These are phyloP conservation scores for Spialia ferax DNA, from an alignment of 2,888 invertebrate species.

Conservation along the genomic window DNA sequence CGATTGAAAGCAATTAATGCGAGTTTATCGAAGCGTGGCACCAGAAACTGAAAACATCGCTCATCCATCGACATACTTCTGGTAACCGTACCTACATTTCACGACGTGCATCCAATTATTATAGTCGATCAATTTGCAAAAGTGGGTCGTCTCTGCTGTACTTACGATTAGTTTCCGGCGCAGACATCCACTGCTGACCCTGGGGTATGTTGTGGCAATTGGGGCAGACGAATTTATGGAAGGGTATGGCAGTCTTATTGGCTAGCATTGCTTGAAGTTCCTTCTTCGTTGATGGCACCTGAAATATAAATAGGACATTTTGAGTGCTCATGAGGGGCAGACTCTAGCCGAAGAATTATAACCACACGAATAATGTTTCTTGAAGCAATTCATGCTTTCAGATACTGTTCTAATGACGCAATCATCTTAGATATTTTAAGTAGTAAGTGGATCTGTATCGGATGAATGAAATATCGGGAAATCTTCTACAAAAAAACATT, in stretches of 20 bases:
- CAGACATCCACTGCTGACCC: constrained; percentile 93
- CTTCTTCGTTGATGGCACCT: constrained; percentile 91
- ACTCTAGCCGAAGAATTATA: neutral
- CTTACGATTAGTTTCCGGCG: constrained; percentile 89
- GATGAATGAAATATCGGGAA: no score
- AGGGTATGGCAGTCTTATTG: constrained; percentile 94
- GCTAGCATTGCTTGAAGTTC: constrained; percentile 91
- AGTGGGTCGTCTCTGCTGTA: constrained; percentile 51
- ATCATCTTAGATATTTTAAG: neutral
- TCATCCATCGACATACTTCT: constrained; percentile 6
- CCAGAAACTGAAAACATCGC: constrained; percentile 7
- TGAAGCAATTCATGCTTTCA: neutral
- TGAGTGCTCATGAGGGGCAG: neutral
- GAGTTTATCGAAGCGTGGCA: constrained; percentile 4
- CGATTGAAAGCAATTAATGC: neutral
- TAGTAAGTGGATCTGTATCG: no score
- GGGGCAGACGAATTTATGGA: constrained; percentile 96
- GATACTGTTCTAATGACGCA: neutral
- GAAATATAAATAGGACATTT: constrained; percentile 51
- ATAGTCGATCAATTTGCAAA: constrained; percentile 36
- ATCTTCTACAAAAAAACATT: no score
- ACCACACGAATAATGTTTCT: neutral
- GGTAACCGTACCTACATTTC: constrained; percentile 14
- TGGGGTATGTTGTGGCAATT: constrained; percentile 96
- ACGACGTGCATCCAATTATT: constrained; percentile 39